A percentile compares a stretch with the other conserved stretches of the same genome.
Evolutionary conservation across 2,113 vertebrate genomes (phyloP).

Genomic region (Dicaeum eximium): DNA sequence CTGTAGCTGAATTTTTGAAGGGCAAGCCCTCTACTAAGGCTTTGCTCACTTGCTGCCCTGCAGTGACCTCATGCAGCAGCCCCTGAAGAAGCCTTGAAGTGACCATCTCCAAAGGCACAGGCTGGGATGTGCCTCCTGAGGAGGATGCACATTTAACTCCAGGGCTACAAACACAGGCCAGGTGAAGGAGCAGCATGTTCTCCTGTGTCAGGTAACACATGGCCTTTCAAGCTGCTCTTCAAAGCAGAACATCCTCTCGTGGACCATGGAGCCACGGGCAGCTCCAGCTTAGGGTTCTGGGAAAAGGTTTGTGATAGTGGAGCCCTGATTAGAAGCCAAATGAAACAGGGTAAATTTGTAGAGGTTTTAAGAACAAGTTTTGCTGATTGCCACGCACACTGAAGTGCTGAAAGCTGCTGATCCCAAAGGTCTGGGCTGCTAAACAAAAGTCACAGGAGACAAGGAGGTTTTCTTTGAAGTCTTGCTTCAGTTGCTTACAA

Average conservation of each 20-base stretch:
- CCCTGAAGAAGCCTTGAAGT: background rate
- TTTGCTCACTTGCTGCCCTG: background rate
- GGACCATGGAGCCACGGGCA: background rate
- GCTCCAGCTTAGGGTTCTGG: background rate
- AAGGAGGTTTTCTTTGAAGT: background rate
- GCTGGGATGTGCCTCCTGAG: fast-evolving
- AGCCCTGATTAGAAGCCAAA: background rate
- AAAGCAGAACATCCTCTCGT: background rate
- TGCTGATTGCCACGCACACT: background rate
- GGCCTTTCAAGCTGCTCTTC: background rate
- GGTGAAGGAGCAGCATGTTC: background rate
- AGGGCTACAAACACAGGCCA: background rate
- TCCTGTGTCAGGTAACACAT: background rate
- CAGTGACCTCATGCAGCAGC: background rate
- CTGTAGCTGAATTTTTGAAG: background rate
- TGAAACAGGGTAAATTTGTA: background rate
- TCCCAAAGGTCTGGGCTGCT: background rate
- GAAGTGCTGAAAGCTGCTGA: background rate
- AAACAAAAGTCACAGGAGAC: background rate
- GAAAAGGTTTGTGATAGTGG: background rate
- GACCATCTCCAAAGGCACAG: background rate
- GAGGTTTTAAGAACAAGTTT: background rate
- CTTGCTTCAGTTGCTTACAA: background rate
- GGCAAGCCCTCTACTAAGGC: background rate
- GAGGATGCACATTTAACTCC: background rate